These are phyloP conservation scores for Agriopis marginaria DNA, from an alignment of 2,888 invertebrate species.

Conservation along the genomic window DNA sequence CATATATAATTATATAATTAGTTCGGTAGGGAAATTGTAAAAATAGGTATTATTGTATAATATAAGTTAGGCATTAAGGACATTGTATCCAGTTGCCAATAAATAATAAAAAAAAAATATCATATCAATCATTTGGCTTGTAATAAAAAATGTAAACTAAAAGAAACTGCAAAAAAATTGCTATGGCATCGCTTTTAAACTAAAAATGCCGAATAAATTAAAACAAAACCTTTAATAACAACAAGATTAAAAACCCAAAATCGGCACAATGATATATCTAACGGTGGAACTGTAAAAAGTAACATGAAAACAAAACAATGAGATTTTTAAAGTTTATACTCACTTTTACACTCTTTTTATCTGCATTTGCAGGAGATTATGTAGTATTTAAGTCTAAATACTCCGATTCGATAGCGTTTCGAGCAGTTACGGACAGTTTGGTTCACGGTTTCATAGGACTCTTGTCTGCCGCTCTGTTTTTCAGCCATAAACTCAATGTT, in stretches of 20 bases:
- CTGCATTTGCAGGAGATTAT: conserved; percentile 69
- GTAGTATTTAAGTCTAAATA: conserved; percentile 73
- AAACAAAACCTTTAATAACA: not conserved
- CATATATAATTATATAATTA: no score
- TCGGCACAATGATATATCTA: not conserved
- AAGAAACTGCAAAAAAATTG: not conserved
- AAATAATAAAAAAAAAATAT: no score
- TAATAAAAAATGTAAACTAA: no score
- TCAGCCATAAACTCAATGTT: conserved; percentile 59
- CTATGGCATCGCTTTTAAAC: not conserved
- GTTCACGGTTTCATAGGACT: conserved; percentile 70
- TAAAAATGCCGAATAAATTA: not conserved
- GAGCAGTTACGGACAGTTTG: conserved; percentile 66
- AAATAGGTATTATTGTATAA: no score
- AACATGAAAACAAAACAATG: conserved; percentile 50
- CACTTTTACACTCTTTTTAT: conserved; percentile 55
- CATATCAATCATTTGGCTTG: no score
- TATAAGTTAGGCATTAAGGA: no score
- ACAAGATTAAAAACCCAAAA: not conserved
- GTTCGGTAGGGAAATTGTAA: no score
- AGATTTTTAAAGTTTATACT: conserved; percentile 59
- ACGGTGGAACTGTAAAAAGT: not conserved
- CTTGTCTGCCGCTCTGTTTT: conserved; percentile 68
- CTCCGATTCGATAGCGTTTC: conserved; percentile 61
- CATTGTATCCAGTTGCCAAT: no score